These are phyloP conservation scores for Catagonus wagneri DNA, from an alignment of 2,113 vertebrate genomes.

Conservation along the genomic window DNA sequence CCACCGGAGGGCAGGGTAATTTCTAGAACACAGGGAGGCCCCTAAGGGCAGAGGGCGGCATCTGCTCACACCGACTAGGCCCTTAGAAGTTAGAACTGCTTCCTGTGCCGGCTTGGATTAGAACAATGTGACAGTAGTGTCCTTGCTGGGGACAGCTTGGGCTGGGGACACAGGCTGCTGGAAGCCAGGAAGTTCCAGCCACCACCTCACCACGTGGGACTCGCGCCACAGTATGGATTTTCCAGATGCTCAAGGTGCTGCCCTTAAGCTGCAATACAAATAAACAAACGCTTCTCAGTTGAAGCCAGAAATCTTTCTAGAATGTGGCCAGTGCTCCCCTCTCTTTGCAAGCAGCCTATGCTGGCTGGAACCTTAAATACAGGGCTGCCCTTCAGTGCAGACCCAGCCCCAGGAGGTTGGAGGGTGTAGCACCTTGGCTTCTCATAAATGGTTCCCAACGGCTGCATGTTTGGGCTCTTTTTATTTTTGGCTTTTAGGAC, in stretches of 20 bases:
- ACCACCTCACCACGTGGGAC: accelerated
- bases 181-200: too few species aligned
- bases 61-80: neutral
- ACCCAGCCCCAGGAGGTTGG: neutral
- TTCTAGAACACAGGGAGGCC: neutral
- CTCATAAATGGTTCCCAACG: neutral
- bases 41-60: neutral
- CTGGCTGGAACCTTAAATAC: neutral
- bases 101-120: neutral
- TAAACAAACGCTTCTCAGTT: accelerated
- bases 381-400: neutral
- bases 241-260: accelerated
- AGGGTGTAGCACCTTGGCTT: neutral
- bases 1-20: neutral
- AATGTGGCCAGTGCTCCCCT: neutral
- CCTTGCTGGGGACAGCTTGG: neutral
- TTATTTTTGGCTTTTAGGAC: too few species aligned
- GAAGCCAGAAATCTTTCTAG: neutral
- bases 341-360: neutral
- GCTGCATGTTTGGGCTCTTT: accelerated
- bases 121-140: accelerated
- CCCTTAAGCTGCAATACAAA: neutral
- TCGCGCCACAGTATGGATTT: neutral
- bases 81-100: too few species aligned
- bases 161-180: neutral